Conservation (phyloP, 2,888 invertebrate genomes). For the Dasypogon diadema region DNA sequence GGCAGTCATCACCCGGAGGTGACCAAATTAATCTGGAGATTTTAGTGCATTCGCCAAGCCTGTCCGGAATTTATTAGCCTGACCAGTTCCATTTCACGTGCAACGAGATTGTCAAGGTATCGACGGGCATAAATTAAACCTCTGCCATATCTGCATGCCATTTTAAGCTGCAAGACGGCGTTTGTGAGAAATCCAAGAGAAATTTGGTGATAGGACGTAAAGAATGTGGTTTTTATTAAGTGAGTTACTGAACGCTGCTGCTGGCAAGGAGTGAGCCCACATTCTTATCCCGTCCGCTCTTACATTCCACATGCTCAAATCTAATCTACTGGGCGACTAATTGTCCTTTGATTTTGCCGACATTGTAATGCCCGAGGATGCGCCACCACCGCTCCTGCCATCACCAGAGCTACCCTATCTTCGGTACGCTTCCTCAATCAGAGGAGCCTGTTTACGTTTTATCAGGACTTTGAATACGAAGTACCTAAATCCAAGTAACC, state of each 20-base stretch:
- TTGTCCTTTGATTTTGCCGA: too few species aligned
- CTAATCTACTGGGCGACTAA: too few species aligned
- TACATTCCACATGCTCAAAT: too few species aligned
- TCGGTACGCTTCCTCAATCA: background rate
- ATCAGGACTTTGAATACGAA: background rate
- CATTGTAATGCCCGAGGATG: too few species aligned
- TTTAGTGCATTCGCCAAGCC: conserved; percentile 29
- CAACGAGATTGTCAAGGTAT: conserved; percentile 15
- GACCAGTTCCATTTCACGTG: conserved; percentile 27
- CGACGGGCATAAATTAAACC: conserved; percentile 45
- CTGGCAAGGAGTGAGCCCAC: too few species aligned
- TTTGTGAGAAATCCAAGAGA: conserved; percentile 2
- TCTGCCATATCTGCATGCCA: conserved; percentile 39
- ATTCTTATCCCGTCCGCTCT: too few species aligned
- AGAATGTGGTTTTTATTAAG: too few species aligned
- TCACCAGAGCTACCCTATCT: too few species aligned
- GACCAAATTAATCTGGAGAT: conserved; percentile 43
- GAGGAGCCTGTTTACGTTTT: background rate
- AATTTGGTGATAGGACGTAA: too few species aligned
- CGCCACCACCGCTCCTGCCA: too few species aligned
- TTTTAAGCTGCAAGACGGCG: conserved; percentile 25
- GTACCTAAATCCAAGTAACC: background rate
- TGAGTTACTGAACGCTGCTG: too few species aligned
- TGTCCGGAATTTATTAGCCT: conserved; percentile 33
- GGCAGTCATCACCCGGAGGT: conserved; percentile 36